Evolutionary conservation across 2,888 invertebrate species (phyloP), one percentile per base, ranked within the genome.

Genomic region (Pheosia gnoma): DNA sequence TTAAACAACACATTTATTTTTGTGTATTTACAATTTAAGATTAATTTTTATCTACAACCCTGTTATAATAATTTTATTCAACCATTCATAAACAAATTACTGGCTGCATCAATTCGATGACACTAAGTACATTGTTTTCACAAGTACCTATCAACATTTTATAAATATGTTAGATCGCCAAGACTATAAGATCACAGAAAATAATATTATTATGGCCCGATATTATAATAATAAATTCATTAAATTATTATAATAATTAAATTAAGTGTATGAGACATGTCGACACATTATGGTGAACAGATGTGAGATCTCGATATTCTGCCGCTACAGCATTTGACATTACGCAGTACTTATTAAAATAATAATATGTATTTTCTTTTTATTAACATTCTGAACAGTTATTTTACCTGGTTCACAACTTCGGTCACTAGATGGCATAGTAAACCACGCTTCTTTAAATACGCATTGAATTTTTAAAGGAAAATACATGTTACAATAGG

Each of bases 1-100:
- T 76, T 75, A 70, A 74, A 78, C 71, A 84, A 87, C 84, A 85
- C 81, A 85, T 89, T 87, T 88, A 88, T 85, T 89, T 76, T 72
- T 70, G 78, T 82, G 80, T 85, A 85, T 84, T 83, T 84, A 85
- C 81, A 85, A 69, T 77, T 71, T 75, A 70, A 65, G 74, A 65
- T 62, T 66, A 71, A 76, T 65, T 75, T 79, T 77, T 84, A 77
- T 71, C 71, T 83, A 87, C 79, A 88, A 90, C 90, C 89, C 89
- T 90, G 89, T 89, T 81, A 82, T 62, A 82, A 72, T 73, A 74
- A 74, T 74, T 25, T 25, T 25, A 25, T 25, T 71, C 59, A 58
- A 62, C 62, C 51, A 59, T 58, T 60, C 25, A 65, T 62, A 59
- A 60, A 55, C 25, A 58, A 59, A 61, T 57, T 70, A 73, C 65